These are phyloP conservation scores for Pachypanchax playfairii DNA, from an alignment of 2,113 vertebrate genomes.

Conservation along the genomic window DNA sequence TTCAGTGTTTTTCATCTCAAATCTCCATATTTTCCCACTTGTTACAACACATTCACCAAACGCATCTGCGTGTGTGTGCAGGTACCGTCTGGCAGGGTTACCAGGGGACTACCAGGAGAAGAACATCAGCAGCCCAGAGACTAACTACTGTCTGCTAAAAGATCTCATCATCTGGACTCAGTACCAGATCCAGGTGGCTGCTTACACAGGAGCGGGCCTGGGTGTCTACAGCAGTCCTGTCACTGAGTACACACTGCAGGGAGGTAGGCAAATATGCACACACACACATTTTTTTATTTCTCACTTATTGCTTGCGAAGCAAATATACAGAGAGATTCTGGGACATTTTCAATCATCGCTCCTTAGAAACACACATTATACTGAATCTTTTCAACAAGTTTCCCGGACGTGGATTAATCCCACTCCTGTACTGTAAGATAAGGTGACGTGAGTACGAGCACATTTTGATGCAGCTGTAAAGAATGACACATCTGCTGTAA, in stretches of 20 bases:
- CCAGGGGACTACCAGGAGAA: conserved; percentile 92
- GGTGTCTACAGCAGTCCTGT: conserved; percentile 90
- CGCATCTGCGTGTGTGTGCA: conserved; percentile 53
- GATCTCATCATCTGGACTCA: conserved; percentile 98
- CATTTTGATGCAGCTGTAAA: not conserved
- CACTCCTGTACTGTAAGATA: not conserved
- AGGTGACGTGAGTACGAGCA: not conserved
- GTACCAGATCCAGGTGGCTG: conserved; percentile 97
- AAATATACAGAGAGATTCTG: not conserved
- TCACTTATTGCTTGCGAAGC: not conserved
- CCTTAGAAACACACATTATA: not conserved
- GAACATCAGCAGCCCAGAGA: conserved; percentile 94
- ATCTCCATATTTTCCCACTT: not conserved
- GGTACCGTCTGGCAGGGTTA: conserved; percentile 93
- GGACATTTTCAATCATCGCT: conserved; percentile 10
- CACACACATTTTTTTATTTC: not conserved
- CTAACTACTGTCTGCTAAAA: conserved; percentile 93
- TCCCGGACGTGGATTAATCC: not conserved
- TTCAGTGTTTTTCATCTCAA: not conserved
- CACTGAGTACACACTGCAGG: conserved; percentile 92
- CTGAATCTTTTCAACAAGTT: conserved; percentile 3
- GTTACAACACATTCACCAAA: conserved; percentile 3
- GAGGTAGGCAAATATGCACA: conserved; percentile 82
- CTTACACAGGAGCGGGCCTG: conserved; percentile 91
- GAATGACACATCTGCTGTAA: not conserved